Evolutionary conservation across 2,113 vertebrate species (phyloP).

Genomic region (Nibea albiflora): DNA sequence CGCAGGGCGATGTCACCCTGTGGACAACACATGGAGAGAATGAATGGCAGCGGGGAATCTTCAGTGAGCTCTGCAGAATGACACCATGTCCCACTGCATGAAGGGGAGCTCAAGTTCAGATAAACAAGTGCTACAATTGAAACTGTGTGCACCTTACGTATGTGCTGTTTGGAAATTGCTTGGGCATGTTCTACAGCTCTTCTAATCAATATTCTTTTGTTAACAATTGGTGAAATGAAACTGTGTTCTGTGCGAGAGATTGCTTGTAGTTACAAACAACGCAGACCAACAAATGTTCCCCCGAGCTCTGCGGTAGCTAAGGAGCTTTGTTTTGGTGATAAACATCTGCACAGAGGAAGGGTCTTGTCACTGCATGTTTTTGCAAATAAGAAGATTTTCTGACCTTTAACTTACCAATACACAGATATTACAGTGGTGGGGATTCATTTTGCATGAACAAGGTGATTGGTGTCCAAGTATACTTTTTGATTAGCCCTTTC

Average conservation of each 20-base stretch:
- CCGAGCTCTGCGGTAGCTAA: too few relatives aligned
- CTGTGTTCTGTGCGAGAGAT: too few relatives aligned
- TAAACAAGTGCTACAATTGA: constrained; percentile 1
- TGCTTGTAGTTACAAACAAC: too few relatives aligned
- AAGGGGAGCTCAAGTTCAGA: neutral
- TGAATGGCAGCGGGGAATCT: constrained; percentile 8
- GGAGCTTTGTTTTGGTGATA: too few relatives aligned
- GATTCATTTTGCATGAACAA: neutral
- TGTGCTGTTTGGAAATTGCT: neutral
- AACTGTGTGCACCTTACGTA: neutral
- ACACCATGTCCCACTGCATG: neutral
- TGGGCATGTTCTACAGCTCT: too few relatives aligned
- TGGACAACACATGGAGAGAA: constrained; percentile 10
- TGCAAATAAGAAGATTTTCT: neutral
- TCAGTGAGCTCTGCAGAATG: constrained; percentile 12
- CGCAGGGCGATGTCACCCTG: constrained; percentile 59
- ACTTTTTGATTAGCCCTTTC: neutral
- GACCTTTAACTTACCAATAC: neutral
- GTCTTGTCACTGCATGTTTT: too few relatives aligned
- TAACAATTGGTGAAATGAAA: too few relatives aligned
- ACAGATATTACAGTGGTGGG: neutral
- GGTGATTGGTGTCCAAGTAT: neutral
- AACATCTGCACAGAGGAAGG: too few relatives aligned
- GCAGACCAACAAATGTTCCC: too few relatives aligned
- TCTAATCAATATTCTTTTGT: too few relatives aligned